Evolutionary conservation across 2,797 vertebrate species (phyloP), one percentile per base, ranked within the genome.

Genomic region (Euthynnus affinis): DNA sequence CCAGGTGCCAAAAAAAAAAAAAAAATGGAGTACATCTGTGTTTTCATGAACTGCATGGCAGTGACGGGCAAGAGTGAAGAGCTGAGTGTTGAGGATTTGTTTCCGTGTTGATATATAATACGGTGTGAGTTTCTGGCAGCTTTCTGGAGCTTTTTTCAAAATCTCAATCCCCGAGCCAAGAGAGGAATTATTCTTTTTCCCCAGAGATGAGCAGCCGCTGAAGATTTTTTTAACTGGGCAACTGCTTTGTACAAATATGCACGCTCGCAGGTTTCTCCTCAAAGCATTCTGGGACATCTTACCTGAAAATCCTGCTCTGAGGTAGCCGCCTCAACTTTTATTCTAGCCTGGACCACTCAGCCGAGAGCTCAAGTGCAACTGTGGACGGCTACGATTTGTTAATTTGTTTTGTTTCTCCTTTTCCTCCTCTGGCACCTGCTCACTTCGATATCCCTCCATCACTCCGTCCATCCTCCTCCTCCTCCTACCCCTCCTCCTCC

Each of bases 1-100:
- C 65, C 65, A 62, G 76, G 78, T 66, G 87, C 34, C 65, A 62
- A 25, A 74, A n/a, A n/a, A n/a, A n/a, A n/a, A n/a, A n/a, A n/a
- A n/a, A n/a, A n/a, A 57, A 88, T 69, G 91, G 90, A 89, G 85
- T 58, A 73, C 70, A 13, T 64, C 63, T 18, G 73, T 18, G 51
- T 83, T 32, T 44, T 22, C 6, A 0, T 22, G 25, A 71, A 9
- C 0, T 7, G 64, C 46, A 49, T 4, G 71, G 44, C 81, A 48
- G 62, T 2, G 68, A 40, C 18, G 12, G 67, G 60, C 40, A 1
- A 29, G 63, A 20, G 58, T n/a, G 53, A 83, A 6, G 60, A 73
- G 75, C 13, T 34, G 57, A 60, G 9, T 9, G 34, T 14, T 56
- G 40, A 82, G 76, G 82, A 82, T 66, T 77, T 66, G 48, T 64